A percentile compares a stretch with the other conserved stretches of the same genome.
Evolutionary conservation across 2,797 vertebrate species (phyloP).

Genomic region (Fratercula arctica): DNA sequence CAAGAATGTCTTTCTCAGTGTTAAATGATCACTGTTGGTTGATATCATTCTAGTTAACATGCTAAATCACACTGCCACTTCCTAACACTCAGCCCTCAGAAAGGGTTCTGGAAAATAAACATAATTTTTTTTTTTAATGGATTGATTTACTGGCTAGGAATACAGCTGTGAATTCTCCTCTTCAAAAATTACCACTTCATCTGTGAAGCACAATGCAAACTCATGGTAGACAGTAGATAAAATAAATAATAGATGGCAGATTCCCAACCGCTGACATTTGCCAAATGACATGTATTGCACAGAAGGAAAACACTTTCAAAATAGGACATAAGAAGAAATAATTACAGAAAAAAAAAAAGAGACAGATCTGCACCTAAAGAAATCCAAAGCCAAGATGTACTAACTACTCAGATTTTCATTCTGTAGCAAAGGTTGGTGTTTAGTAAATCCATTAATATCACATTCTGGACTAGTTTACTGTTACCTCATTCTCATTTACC

Average conservation of each 20-base stretch:
- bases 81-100: background rate
- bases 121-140: too few species aligned
- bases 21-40: background rate
- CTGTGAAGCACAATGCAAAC: background rate
- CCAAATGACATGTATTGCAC: background rate
- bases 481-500: slow-evolving; percentile 74
- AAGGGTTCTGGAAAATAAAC: background rate
- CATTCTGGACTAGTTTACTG: background rate
- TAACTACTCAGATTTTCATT: background rate
- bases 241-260: background rate
- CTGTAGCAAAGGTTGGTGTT: background rate
- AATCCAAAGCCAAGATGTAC: background rate
- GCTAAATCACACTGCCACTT: background rate
- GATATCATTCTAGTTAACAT: background rate
- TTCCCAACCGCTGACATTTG: background rate
- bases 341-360: background rate
- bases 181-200: background rate
- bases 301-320: background rate
- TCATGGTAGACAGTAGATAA: background rate
- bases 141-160: background rate
- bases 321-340: background rate
- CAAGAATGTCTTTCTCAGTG: background rate
- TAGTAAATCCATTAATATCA: background rate
- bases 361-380: background rate
- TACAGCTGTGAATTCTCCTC: background rate